Conservation (phyloP, 2,888 invertebrate genomes). For the Balanococcus diminutus region DNA sequence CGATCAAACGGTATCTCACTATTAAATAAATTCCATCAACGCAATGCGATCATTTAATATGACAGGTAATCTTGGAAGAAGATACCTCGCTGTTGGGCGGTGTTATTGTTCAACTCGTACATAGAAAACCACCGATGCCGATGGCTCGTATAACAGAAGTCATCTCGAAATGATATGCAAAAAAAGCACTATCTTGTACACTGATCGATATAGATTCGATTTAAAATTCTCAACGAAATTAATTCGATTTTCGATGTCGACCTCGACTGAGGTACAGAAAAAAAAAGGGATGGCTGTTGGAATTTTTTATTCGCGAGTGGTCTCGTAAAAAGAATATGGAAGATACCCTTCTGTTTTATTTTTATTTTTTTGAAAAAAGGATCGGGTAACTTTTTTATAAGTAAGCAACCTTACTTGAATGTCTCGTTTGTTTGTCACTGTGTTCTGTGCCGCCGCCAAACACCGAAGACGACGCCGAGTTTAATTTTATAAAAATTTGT, state of each 20-base stretch:
- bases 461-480: neutral
- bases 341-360: neutral
- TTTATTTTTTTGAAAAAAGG: neutral
- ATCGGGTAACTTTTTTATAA: neutral
- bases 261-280: neutral
- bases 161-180: neutral
- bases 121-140: neutral
- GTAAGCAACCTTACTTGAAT: neutral
- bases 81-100: neutral
- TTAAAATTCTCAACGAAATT: neutral
- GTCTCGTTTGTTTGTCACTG: neutral
- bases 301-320: neutral
- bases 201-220: neutral
- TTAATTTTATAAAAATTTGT: slow-evolving; percentile 21
- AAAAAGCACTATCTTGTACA: neutral
- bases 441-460: neutral
- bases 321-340: neutral
- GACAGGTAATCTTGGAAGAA: slow-evolving; percentile 1
- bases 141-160: neutral
- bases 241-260: slow-evolving; percentile 1
- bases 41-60: slow-evolving; percentile 29
- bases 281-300: neutral
- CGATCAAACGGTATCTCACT: slow-evolving; percentile 24
- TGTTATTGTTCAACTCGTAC: neutral
- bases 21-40: slow-evolving; percentile 29